Evolutionary conservation across 1,140 invertebrate genomes (phyloP).

Genomic region (Achatina immaculata): DNA sequence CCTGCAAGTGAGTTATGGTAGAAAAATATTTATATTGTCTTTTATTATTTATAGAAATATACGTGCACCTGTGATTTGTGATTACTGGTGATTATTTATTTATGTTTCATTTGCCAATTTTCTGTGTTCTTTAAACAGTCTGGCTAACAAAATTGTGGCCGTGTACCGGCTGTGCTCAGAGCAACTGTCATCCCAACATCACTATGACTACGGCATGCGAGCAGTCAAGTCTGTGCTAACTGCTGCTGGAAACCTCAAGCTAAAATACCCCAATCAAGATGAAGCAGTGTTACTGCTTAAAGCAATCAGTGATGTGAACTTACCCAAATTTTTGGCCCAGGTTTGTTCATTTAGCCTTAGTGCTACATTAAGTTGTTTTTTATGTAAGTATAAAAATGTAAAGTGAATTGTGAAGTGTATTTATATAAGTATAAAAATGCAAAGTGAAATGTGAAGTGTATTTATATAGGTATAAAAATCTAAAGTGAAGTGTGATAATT

Average conservation of each 20-base stretch:
- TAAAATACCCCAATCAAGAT: constrained; percentile 69
- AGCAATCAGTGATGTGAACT: constrained; percentile 72
- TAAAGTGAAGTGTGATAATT: no score
- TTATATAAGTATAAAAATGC: neutral
- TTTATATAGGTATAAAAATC: no score
- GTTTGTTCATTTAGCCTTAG: constrained; percentile 44
- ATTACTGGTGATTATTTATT: no score
- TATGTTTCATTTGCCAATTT: neutral
- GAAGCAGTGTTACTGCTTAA: constrained; percentile 71
- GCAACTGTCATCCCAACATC: constrained; percentile 72
- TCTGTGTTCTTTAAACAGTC: constrained; percentile 48
- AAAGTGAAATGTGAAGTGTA: neutral
- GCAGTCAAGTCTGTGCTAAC: constrained; percentile 73
- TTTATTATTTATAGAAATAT: no score
- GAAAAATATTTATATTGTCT: no score
- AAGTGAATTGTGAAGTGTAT: neutral
- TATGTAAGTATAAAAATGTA: neutral
- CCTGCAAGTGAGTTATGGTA: no score
- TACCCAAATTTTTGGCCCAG: constrained; percentile 72
- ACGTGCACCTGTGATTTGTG: no score
- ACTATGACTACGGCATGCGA: constrained; percentile 73
- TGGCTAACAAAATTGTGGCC: constrained; percentile 72
- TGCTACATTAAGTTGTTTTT: neutral
- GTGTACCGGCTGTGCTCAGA: constrained; percentile 72
- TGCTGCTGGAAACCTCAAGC: constrained; percentile 71